A percentile compares a stretch with the other conserved stretches of the same genome.
Conservation (phyloP, 2,888 invertebrate genomes). For the Galerucella nymphaeae region DNA sequence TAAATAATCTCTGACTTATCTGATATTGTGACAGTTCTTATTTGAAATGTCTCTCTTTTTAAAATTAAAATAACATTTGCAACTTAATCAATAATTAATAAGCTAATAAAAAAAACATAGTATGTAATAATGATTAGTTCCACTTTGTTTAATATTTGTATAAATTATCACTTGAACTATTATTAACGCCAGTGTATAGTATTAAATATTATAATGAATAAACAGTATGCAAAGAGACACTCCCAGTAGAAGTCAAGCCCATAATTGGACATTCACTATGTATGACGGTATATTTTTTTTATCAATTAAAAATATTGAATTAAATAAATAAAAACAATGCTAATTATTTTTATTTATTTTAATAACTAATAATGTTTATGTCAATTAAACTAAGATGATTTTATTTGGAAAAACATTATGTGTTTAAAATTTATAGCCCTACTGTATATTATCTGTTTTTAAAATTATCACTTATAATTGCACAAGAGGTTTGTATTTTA, state of each 20-base stretch:
- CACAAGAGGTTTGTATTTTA: too few relatives aligned
- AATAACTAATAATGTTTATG: background rate
- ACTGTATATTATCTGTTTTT: background rate
- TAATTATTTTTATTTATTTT: background rate
- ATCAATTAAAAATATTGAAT: background rate
- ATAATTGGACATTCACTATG: background rate
- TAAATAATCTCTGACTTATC: too few relatives aligned
- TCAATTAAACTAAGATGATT: background rate
- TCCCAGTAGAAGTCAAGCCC: slow-evolving; percentile 3
- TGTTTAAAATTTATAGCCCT: slow-evolving; percentile 4
- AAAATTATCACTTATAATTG: too few relatives aligned
- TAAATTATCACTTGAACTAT: background rate
- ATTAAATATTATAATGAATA: background rate
- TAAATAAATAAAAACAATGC: background rate
- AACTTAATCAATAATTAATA: too few relatives aligned
- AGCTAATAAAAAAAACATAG: too few relatives aligned
- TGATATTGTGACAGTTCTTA: too few relatives aligned
- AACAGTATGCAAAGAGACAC: background rate
- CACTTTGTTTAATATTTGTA: slow-evolving; percentile 4
- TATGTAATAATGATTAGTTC: background rate
- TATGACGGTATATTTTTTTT: background rate
- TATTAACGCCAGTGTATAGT: background rate
- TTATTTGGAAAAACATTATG: background rate
- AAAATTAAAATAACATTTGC: too few relatives aligned
- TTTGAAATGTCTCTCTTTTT: too few relatives aligned